Evolutionary conservation across 2,888 invertebrate species (phyloP).

Genomic region (Hirtodrosophila alboralis): DNA sequence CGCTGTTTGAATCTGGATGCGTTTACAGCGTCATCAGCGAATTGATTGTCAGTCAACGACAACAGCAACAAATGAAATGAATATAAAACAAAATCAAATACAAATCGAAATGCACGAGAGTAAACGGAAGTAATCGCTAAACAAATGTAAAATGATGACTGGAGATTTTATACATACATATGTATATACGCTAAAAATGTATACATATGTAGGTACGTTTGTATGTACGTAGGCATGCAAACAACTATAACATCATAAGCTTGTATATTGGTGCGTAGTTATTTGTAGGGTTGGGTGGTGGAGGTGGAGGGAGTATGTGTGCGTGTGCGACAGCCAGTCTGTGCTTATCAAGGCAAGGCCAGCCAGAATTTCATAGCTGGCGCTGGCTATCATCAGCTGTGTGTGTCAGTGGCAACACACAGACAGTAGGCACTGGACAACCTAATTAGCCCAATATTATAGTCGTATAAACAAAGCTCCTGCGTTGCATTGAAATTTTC

Average conservation of each 20-base stretch:
- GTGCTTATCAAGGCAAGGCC: constrained; percentile 70
- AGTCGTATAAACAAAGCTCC: constrained; percentile 33
- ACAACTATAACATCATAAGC: constrained; percentile 14
- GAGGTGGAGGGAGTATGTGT: constrained; percentile 11
- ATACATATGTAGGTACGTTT: not conserved
- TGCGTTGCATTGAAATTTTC: constrained; percentile 4
- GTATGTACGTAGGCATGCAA: constrained; percentile 14
- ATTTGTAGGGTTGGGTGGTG: constrained; percentile 11
- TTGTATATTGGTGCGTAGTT: constrained; percentile 47
- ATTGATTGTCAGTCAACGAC: constrained; percentile 27
- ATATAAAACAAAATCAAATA: constrained; percentile 12
- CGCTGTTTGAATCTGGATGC: constrained; percentile 1
- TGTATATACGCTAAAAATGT: not conserved
- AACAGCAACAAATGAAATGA: constrained; percentile 5
- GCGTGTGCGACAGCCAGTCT: constrained; percentile 57
- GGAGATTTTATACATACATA: constrained; percentile 8
- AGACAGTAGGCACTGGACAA: constrained; percentile 23
- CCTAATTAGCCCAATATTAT: not conserved
- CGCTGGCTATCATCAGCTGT: constrained; percentile 40
- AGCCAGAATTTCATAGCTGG: constrained; percentile 35
- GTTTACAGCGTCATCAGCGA: constrained; percentile 11
- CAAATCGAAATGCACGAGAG: constrained; percentile 32
- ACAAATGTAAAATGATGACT: too few species aligned
- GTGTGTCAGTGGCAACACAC: constrained; percentile 15
- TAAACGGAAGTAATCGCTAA: constrained; percentile 24